These are phyloP conservation scores for Hippopotamus amphibius DNA, from an alignment of 2,113 vertebrate genomes.

Conservation along the genomic window DNA sequence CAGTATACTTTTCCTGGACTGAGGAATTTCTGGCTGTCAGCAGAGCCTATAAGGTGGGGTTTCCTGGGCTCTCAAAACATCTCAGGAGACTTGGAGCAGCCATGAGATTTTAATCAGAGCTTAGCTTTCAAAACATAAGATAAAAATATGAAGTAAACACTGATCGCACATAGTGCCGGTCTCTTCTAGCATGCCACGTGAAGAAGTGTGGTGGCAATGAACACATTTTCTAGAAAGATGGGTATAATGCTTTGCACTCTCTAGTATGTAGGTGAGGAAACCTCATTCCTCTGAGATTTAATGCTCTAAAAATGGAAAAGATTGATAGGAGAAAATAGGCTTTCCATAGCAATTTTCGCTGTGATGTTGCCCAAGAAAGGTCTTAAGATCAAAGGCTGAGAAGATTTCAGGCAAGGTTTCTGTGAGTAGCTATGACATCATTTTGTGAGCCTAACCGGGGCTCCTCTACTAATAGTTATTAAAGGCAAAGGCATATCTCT, in stretches of 20 bases:
- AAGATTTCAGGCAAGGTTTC: slow-evolving; percentile 41
- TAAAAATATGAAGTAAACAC: neutral
- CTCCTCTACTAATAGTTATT: neutral
- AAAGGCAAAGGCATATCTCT: neutral
- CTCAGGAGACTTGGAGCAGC: neutral
- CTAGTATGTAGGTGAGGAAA: neutral
- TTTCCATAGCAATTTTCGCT: slow-evolving; percentile 48
- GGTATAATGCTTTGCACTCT: neutral
- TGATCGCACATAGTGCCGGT: neutral
- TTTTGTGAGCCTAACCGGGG: neutral
- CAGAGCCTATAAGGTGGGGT: neutral
- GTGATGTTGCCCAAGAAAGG: slow-evolving; percentile 3
- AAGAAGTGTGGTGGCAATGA: neutral
- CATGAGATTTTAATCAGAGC: neutral
- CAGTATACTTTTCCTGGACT: neutral
- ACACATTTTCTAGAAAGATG: neutral
- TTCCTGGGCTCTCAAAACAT: neutral
- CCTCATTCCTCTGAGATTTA: slow-evolving; percentile 1
- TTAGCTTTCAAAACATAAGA: neutral
- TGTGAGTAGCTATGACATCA: slow-evolving; percentile 6
- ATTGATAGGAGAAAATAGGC: neutral
- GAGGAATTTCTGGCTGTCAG: neutral
- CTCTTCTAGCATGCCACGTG: neutral
- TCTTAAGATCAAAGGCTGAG: slow-evolving; percentile 60
- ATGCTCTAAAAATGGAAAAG: slow-evolving; percentile 47